Evolutionary conservation across 2,797 vertebrate genomes (phyloP).

Genomic region (Enteromius afrohamiltoni): DNA sequence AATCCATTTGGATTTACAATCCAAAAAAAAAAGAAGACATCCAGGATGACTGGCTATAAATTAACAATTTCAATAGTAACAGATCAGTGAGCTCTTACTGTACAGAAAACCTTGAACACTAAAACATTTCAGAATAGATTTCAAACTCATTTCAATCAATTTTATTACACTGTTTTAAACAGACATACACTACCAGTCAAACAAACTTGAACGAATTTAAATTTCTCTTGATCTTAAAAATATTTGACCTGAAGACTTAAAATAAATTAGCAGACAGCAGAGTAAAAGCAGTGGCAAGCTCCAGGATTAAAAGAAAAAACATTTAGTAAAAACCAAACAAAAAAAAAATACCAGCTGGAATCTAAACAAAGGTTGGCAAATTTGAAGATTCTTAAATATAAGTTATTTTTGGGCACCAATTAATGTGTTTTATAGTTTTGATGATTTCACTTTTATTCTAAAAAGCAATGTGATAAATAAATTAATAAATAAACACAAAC

Average conservation of each 20-base stretch:
- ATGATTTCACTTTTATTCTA: background rate
- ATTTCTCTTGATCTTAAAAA: background rate
- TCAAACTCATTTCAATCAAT: background rate
- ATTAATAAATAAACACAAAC: background rate
- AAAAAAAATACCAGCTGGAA: background rate
- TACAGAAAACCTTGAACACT: background rate
- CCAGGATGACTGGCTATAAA: slow-evolving; percentile 48
- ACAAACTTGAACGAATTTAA: background rate
- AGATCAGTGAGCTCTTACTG: slow-evolving; percentile 3
- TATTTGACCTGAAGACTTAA: background rate
- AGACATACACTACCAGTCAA: background rate
- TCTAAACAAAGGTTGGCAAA: background rate
- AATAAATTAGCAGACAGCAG: background rate
- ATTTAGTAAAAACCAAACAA: background rate
- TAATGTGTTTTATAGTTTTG: background rate
- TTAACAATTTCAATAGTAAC: slow-evolving; percentile 23
- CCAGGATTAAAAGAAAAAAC: background rate
- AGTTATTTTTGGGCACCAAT: background rate
- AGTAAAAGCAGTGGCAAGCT: background rate
- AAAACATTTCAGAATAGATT: background rate
- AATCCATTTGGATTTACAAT: slow-evolving; percentile 56
- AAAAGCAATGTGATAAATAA: background rate
- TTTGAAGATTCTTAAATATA: background rate
- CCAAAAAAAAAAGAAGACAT: slow-evolving; percentile 36
- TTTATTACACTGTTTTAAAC: background rate